Evolutionary conservation across 2,797 vertebrate genomes (phyloP), one percentile per base, ranked within the genome.

Genomic region (Rachycentron canadum): DNA sequence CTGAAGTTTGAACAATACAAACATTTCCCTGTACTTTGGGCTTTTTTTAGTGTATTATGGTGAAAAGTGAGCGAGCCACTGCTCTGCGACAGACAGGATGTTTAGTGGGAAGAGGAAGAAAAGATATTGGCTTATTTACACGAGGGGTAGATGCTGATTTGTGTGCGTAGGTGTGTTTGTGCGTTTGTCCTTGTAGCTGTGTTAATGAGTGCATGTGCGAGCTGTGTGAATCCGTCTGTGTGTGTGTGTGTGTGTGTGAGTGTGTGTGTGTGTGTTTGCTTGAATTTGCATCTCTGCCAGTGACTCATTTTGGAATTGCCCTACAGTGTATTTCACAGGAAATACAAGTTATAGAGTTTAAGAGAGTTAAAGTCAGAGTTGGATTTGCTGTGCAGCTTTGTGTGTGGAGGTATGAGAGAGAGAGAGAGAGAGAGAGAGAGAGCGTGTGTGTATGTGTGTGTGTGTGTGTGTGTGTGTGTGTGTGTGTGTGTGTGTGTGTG

Each of bases 271-370:
- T 43, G 60, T 60, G 56, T 36, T 1, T 26, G 7, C 57, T 76
- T 32, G 49, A 63, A 64, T 78, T 40, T 79, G 30, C 32, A 11
- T 72, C 52, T 64, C 64, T 86, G 79, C 73, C 86, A 84, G 72
- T 30, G 56, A 77, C 72, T 86, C 1, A n/a, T 67, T 86, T 79
- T 76, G 69, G 72, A 86, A 84, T 76, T 79, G 82, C 75, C 88
- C 87, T 78, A 34, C 82, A 73, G 85, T 86, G 65, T 58, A 74
- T 85, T 85, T 88, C 70, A 83, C 36, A 55, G 75, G 61, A 81
- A 89, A 82, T 88, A 74, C 79, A 88, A 88, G 64, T 89, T 88
- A 47, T 73, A 30, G 71, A 90, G 79, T 86, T 88, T 88, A 82
- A 61, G 79, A 84, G 86, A 88, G 88, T 88, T 85, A 40, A 74